These are phyloP conservation scores for Dicyrtoma fusca DNA, from an alignment of 2,888 invertebrate species.

Conservation along the genomic window DNA sequence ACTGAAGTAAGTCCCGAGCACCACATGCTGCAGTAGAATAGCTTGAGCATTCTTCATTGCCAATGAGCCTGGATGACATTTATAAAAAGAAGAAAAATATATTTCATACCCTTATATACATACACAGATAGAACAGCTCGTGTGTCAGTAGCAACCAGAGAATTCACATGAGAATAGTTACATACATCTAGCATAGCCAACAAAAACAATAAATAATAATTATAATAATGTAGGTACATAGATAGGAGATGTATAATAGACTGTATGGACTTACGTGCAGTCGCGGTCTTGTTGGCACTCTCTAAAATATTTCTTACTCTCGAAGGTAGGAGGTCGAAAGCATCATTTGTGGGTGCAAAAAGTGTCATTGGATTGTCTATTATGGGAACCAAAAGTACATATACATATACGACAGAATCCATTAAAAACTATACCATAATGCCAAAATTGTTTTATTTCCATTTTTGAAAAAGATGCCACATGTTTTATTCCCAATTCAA, in stretches of 20 bases:
- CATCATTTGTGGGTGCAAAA: conserved; percentile 57
- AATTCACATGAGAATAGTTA: neutral
- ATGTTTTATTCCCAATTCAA: too few species aligned
- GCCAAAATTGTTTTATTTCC: too few species aligned
- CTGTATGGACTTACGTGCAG: conserved; percentile 33
- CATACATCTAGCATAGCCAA: neutral
- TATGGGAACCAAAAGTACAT: too few species aligned
- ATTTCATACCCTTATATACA: too few species aligned
- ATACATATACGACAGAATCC: too few species aligned
- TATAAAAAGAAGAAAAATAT: too few species aligned
- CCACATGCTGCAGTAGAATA: conserved; percentile 55
- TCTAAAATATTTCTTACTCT: conserved; percentile 52
- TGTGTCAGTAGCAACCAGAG: too few species aligned
- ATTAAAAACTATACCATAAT: too few species aligned
- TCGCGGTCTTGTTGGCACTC: conserved; percentile 12
- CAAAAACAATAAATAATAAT: neutral
- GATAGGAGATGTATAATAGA: too few species aligned
- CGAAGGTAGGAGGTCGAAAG: conserved; percentile 53
- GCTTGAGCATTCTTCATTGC: conserved; percentile 51
- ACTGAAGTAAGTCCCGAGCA: conserved; percentile 55
- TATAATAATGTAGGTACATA: too few species aligned
- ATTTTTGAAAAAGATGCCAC: too few species aligned
- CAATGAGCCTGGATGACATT: conserved; percentile 39
- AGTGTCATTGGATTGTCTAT: conserved; percentile 56
- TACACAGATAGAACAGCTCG: too few species aligned